Conservation (phyloP, 92 coral and sea anemone species). For the Actinernus sp. region DNA sequence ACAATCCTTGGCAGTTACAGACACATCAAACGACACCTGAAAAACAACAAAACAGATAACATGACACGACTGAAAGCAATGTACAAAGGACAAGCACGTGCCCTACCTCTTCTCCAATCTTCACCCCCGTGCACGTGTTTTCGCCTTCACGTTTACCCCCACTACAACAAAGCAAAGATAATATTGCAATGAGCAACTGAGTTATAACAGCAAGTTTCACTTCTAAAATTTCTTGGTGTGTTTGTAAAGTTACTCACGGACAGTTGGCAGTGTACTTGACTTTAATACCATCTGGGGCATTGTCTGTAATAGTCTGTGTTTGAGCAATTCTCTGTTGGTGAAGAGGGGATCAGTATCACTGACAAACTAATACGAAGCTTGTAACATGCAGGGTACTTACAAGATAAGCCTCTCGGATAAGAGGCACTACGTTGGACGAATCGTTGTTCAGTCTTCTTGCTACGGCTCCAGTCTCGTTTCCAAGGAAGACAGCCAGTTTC, state of each 20-base stretch:
- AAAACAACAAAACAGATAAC: not conserved
- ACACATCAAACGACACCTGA: conserved; percentile 83
- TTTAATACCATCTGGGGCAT: conserved; percentile 84
- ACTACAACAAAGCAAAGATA: conserved; percentile 3
- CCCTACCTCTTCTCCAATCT: conserved; percentile 70
- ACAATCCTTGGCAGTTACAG: conserved; percentile 84
- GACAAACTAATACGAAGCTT: not conserved
- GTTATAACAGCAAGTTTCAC: not conserved
- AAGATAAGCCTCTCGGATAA: conserved; percentile 85
- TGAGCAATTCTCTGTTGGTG: conserved; percentile 66
- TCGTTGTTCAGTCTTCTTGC: conserved; percentile 70
- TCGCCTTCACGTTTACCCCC: conserved; percentile 63
- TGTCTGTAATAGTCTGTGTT: conserved; percentile 86
- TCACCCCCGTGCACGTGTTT: conserved; percentile 62
- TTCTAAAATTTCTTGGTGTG: not conserved
- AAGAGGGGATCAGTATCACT: not conserved
- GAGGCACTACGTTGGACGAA: conserved; percentile 87
- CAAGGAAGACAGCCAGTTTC: conserved; percentile 84
- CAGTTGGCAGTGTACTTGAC: conserved; percentile 82
- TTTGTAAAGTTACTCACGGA: conserved; percentile 63
- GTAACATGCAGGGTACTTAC: conserved; percentile 31
- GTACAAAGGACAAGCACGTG: not conserved
- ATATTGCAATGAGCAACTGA: not conserved
- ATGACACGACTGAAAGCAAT: not conserved
- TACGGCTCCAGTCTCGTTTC: conserved; percentile 86